Base-by-base conservation (phyloP, 2,113 vertebrate species). In the Peromyscus leucopus region DNA sequence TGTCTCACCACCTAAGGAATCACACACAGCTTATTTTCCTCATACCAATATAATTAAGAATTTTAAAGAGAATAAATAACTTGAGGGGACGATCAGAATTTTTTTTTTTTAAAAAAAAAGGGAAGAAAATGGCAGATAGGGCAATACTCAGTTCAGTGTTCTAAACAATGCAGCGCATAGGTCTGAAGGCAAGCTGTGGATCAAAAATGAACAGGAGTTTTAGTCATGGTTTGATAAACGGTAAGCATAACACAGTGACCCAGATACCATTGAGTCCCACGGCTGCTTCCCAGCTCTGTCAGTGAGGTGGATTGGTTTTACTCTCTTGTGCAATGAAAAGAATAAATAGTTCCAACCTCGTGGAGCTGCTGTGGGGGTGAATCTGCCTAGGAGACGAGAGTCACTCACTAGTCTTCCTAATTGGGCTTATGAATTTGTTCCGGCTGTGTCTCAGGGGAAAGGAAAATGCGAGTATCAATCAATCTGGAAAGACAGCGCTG, bases 401-500 rank as follows among this genome's bases (percentile, higher is more conserved):
- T 24, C 63, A 22, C 59, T 89, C 85, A 80, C 78, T 57, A n/a
- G 63, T 78, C 89, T 75, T 82, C 89, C 83, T 94, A 94, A 82
- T 78, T 79, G 69, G 80, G 55, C 12, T 89, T 88, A 51, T n/a
- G 65, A 88, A 85, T 89, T 92, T 97, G 76, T 46, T 97, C 82
- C 74, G 89, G 65, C 55, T 94, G n/a, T 67, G 88, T 82, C 67
- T 96, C 80, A 59, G 55, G 94, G 82, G 61, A 95, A 63, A 95
- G 39, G 67, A 93, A 97, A 94, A 96, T 83, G 16, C 61, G 33
- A 90, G 39, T 71, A 83, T 69, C 96, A 91, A 51, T 96, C 94
- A 97, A 63, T 72, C 82, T 59, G n/a, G 85, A 96, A 93, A 92
- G 92, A 96, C 95, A 95, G 63, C 76, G 88, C 59, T 76, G 61